Evolutionary conservation across 2,797 vertebrate genomes (phyloP).

Genomic region (Poecilia wingei): DNA sequence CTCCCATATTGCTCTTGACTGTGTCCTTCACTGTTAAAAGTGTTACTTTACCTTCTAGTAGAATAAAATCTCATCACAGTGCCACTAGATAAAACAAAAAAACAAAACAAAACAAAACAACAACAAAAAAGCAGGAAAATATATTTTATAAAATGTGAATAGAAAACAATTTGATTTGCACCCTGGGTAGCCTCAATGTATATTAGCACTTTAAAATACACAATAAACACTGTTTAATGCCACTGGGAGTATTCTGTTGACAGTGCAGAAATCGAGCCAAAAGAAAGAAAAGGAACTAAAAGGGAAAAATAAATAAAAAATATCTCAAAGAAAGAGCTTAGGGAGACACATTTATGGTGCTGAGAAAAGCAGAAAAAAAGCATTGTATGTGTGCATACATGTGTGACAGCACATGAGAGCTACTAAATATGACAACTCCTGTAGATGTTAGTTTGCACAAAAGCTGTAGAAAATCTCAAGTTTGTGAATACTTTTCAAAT

Average conservation of each 20-base stretch:
- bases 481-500: slow-evolving; percentile 8
- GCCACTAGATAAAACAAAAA: slow-evolving; percentile 32
- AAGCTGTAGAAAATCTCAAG: slow-evolving; percentile 32
- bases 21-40: slow-evolving; percentile 15
- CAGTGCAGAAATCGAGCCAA: slow-evolving; percentile 55
- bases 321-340: slow-evolving; percentile 32
- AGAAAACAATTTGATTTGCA: slow-evolving; percentile 14
- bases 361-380: slow-evolving; percentile 51
- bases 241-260: slow-evolving; percentile 54
- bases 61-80: slow-evolving; percentile 33
- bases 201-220: slow-evolving; percentile 39
- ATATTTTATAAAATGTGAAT: slow-evolving; percentile 29
- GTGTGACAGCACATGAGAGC: slow-evolving; percentile 14
- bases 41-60: slow-evolving; percentile 34
- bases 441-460: slow-evolving; percentile 22
- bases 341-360: slow-evolving; percentile 44
- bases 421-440: slow-evolving; percentile 12
- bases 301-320: slow-evolving; percentile 3
- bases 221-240: slow-evolving; percentile 40
- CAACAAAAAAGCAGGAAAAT: slow-evolving; percentile 22
- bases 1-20: slow-evolving; percentile 3
- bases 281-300: slow-evolving; percentile 25
- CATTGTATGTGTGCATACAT: slow-evolving; percentile 17
- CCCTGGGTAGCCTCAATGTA: slow-evolving; percentile 16
- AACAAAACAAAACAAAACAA: slow-evolving; percentile 22